A percentile compares a stretch with the other conserved stretches of the same genome.
Evolutionary conservation across 2,797 vertebrate species (phyloP).

Genomic region (Vespertilio murinus): DNA sequence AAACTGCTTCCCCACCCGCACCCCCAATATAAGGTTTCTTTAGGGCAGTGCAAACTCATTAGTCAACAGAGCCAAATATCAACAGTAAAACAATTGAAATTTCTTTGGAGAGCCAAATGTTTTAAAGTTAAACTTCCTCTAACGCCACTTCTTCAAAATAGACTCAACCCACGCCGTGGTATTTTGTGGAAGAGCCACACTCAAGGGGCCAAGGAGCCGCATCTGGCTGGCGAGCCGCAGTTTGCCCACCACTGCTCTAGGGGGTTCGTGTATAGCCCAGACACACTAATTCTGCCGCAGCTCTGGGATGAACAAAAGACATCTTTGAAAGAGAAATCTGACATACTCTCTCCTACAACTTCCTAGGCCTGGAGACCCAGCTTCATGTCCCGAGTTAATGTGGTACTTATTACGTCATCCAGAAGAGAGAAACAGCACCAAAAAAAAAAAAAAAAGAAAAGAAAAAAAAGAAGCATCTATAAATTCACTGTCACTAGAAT

Average conservation of each 20-base stretch:
- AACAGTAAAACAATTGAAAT: no score
- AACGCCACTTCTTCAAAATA: no score
- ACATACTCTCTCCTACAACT: background rate
- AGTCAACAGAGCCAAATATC: no score
- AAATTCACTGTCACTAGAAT: background rate
- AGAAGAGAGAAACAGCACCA: background rate
- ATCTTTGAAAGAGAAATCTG: background rate
- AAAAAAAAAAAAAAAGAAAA: background rate
- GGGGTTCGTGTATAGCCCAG: background rate
- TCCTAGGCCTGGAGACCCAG: background rate
- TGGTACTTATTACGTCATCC: background rate
- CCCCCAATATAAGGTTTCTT: background rate
- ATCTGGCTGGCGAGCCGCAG: no score
- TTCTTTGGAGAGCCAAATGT: no score
- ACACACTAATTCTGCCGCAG: background rate
- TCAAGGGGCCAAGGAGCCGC: no score
- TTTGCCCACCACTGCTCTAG: background rate
- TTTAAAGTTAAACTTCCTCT: no score
- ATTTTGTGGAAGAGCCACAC: no score
- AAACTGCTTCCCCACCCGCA: no score
- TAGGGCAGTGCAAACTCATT: no score
- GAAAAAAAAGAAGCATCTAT: background rate
- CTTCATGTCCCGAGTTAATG: background rate
- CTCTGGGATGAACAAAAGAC: background rate
- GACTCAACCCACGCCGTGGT: no score